Base-by-base conservation (phyloP, 2,888 invertebrate species). In the Ypsolopha sequella region DNA sequence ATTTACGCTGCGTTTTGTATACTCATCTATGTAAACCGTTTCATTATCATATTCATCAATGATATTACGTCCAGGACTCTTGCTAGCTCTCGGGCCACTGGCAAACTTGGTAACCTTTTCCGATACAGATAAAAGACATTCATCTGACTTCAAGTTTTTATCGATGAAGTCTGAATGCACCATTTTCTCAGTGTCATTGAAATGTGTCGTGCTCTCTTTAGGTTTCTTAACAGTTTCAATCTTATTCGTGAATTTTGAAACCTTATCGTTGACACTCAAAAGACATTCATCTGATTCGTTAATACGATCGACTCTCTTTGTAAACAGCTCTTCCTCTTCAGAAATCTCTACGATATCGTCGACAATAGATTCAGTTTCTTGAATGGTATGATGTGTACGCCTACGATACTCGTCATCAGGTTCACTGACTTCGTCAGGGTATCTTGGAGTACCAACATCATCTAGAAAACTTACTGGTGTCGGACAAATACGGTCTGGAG, bases 401-500 rank as follows among this genome's bases (percentile, higher is more conserved):
- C 69, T 78, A 11, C 65, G 69, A 9, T 81, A 78, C 38, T 89
- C 89, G 62, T 93, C 93, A 57, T 93, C 93, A 0, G 94, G 93
- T 69, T 94, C 93, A 61, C 88, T 89, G 0, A 93, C 90, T 63
- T 90, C 89, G 68, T 94, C 93, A 0, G 94, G 93, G 65, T 91
- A 92, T 52, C 93, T 87, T 3, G 92, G 91, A 51, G 87, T 88
- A 48, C 89, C 89, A 1, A 88, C 86, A 54, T 89, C 89, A 48
- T 89, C 89, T 48, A 82, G 79, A 7, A 89, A 86, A 41, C 88
- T 87, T 6, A 91, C 87, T 0, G 92, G 92, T 8, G 89, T 89
- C 0, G 92, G 92, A 60, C 91, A 90, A 52, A 92, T 89, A 54
- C 90, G 88, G 64, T 93, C 92, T 0, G 93, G 93, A 6, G 93